Evolutionary conservation across 2,797 vertebrate genomes (phyloP).

Genomic region (Atherinosoma microstoma): DNA sequence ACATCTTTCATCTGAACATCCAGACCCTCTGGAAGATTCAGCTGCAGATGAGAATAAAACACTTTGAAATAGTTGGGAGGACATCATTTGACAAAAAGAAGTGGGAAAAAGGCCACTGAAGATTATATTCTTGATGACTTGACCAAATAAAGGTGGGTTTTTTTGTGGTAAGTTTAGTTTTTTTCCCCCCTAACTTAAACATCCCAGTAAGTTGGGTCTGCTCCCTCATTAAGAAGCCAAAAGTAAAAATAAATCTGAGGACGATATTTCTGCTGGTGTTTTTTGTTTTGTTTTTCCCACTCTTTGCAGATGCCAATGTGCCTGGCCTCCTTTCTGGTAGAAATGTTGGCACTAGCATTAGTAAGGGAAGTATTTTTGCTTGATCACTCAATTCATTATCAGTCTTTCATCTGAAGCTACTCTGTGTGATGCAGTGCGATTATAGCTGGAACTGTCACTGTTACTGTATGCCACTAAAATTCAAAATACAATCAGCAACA

Average conservation of each 20-base stretch:
- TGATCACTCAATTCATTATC: constrained; percentile 28
- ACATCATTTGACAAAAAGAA: constrained; percentile 7
- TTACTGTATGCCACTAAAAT: constrained; percentile 35
- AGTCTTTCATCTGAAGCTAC: constrained; percentile 35
- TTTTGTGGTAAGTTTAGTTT: neutral
- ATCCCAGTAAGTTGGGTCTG: neutral
- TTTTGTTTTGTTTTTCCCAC: neutral
- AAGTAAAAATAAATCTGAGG: neutral
- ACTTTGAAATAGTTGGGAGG: neutral
- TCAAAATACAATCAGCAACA: constrained; percentile 69
- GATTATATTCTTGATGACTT: neutral
- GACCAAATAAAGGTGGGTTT: constrained; percentile 12
- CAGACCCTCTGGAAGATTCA: constrained; percentile 34
- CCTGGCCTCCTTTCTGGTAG: neutral
- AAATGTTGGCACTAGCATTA: neutral
- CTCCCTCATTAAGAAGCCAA: neutral
- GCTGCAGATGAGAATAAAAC: constrained; percentile 35
- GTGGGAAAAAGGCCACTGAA: neutral
- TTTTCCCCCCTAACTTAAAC: neutral
- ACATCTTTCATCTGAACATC: constrained; percentile 58
- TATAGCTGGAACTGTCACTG: constrained; percentile 17
- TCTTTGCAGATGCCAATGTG: neutral
- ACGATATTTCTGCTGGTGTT: neutral
- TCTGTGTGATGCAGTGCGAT: constrained; percentile 11
- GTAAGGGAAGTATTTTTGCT: neutral